Conservation (phyloP, 2,113 vertebrate species). For the Aythya baeri region DNA sequence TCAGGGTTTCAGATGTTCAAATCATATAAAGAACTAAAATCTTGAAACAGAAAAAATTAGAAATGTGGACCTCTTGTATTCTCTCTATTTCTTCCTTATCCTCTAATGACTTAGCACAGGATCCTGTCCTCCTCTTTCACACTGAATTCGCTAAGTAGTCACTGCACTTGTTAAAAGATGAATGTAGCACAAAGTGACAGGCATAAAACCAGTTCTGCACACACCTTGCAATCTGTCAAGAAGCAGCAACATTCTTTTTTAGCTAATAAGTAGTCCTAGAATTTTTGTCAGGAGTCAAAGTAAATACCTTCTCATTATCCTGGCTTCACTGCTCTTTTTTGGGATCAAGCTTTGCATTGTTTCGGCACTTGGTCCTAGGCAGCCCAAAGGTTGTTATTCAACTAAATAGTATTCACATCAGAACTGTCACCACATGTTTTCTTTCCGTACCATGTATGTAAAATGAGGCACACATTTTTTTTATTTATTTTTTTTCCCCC, state of each 20-base stretch:
- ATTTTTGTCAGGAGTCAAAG: not conserved
- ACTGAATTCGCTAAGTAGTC: not conserved
- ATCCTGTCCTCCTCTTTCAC: not conserved
- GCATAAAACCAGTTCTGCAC: not conserved
- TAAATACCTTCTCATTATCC: not conserved
- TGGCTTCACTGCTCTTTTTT: not conserved
- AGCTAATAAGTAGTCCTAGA: not conserved
- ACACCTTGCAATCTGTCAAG: not conserved
- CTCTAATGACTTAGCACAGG: not conserved
- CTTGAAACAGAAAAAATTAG: not conserved
- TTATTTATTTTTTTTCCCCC: not conserved
- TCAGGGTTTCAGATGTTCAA: not conserved
- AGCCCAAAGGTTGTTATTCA: not conserved
- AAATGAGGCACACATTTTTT: not conserved
- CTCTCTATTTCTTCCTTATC: not conserved
- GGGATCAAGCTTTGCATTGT: not conserved
- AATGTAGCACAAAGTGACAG: not conserved
- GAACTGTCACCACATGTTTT: not conserved
- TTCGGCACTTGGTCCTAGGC: not conserved
- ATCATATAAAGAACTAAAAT: not conserved
- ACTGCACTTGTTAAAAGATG: not conserved
- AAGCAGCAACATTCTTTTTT: not conserved
- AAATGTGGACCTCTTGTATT: not conserved
- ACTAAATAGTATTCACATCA: not conserved
- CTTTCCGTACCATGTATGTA: not conserved